A percentile compares a stretch with the other conserved stretches of the same genome.
phyloP scores from a whole-genome alignment of 2,888 invertebrate genomes.

The Anticlea derivata region DNA sequence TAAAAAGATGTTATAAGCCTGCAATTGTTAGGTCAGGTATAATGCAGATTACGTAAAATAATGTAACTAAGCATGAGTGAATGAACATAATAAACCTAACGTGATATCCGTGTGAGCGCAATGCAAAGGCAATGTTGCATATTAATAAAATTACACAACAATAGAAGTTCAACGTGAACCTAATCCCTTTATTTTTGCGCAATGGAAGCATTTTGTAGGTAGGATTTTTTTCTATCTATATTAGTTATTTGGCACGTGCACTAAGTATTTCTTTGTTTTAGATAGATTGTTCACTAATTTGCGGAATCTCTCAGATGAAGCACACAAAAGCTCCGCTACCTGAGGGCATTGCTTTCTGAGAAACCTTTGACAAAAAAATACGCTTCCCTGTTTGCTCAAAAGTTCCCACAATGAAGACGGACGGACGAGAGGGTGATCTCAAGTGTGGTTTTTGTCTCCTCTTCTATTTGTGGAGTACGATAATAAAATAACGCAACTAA shows the following conservation, averaged over 20 bases:
- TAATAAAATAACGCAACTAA: slow-evolving; percentile 68
- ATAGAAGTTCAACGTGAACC: slow-evolving; percentile 6
- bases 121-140: slow-evolving; percentile 16
- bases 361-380: slow-evolving; percentile 62
- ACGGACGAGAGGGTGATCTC: slow-evolving; percentile 74
- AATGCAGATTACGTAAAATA: too few species aligned
- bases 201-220: neutral
- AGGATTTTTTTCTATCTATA: too few species aligned
- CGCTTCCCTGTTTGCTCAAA: slow-evolving; percentile 64
- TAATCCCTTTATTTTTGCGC: neutral
- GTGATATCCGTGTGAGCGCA: slow-evolving; percentile 37
- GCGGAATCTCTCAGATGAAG: slow-evolving; percentile 40
- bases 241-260: neutral
- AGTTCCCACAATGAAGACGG: slow-evolving; percentile 73
- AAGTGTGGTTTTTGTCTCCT: slow-evolving; percentile 77
- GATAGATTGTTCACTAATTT: slow-evolving; percentile 36
- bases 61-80: slow-evolving; percentile 1
- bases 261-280: slow-evolving; percentile 14
- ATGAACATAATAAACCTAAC: slow-evolving; percentile 20
- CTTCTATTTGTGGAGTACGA: slow-evolving; percentile 71
- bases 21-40: too few species aligned
- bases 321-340: slow-evolving; percentile 70
- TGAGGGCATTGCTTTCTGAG: slow-evolving; percentile 64
- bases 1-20: too few species aligned
- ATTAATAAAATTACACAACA: slow-evolving; percentile 12